Conservation (phyloP, 23 tunicate species). For the Trididemnum miniatum region DNA sequence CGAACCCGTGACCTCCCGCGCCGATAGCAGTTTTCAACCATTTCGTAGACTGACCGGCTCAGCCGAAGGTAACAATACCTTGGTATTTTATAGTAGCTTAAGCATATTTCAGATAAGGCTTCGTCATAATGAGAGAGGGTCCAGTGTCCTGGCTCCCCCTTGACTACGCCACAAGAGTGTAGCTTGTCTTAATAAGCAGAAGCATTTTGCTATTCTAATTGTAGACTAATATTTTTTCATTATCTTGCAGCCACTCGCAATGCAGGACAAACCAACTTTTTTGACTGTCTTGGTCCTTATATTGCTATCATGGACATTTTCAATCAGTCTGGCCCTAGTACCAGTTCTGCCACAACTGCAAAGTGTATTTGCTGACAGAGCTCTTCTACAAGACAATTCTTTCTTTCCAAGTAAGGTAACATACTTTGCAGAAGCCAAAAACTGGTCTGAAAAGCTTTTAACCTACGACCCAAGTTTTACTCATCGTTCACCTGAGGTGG, state of each 20-base stretch:
- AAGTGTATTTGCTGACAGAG: background rate
- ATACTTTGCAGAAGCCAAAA: background rate
- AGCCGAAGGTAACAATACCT: no score
- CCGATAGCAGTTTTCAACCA: no score
- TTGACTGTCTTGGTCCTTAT: background rate
- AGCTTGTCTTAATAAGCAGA: no score
- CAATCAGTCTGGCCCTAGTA: constrained; percentile 21
- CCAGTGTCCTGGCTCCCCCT: no score
- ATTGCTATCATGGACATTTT: constrained; percentile 15
- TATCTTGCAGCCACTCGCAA: background rate
- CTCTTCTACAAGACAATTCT: constrained; percentile 16
- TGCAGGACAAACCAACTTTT: background rate
- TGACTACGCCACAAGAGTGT: no score
- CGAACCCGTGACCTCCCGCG: no score
- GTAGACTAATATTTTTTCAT: no score
- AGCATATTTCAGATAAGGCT: no score
- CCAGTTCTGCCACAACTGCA: constrained; percentile 17
- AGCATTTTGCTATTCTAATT: no score
- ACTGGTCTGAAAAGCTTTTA: background rate
- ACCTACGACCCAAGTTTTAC: constrained; percentile 9
- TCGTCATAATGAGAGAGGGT: no score
- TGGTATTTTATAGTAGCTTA: no score
- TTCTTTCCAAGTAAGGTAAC: constrained; percentile 12
- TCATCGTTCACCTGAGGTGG: background rate
- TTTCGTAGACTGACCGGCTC: no score